Evolutionary conservation across 2,797 vertebrate genomes (phyloP).

Genomic region (Urosaurus nigricauda): DNA sequence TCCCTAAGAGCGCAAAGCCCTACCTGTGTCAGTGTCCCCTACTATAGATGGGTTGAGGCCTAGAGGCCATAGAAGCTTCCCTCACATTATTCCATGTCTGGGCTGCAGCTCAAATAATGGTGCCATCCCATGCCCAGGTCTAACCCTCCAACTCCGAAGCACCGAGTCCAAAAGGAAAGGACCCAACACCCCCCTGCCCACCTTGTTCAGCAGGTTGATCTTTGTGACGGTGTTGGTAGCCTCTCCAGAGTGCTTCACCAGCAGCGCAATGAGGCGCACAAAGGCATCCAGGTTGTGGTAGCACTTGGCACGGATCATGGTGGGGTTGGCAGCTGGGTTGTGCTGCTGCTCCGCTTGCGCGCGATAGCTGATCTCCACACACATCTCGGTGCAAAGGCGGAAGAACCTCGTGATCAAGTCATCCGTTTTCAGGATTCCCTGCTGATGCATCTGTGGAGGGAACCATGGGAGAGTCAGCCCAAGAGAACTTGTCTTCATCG

Average conservation of each 20-base stretch:
- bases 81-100: neutral
- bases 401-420: constrained; percentile 99
- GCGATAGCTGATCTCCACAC: constrained; percentile 98
- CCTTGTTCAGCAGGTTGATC: constrained; percentile 99
- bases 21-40: too few relatives aligned
- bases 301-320: constrained; percentile 98
- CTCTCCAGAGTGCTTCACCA: constrained; percentile 98
- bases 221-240: constrained; percentile 99
- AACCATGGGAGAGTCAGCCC: constrained; percentile 53
- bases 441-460: constrained; percentile 93
- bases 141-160: too few relatives aligned
- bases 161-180: neutral
- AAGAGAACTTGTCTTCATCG: neutral
- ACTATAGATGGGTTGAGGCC: neutral
- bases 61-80: neutral
- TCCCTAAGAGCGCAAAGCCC: neutral
- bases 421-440: constrained; percentile 98
- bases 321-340: constrained; percentile 97
- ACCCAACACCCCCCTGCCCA: constrained; percentile 50
- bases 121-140: too few relatives aligned
- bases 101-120: neutral
- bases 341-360: constrained; percentile 98
- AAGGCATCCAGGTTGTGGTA: constrained; percentile 99
- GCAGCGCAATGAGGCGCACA: constrained; percentile 94
- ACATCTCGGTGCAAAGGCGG: constrained; percentile 98